These are phyloP conservation scores for Bursaphelenchus okinawaensis DNA, from an alignment of 2,888 invertebrate species.

Conservation along the genomic window DNA sequence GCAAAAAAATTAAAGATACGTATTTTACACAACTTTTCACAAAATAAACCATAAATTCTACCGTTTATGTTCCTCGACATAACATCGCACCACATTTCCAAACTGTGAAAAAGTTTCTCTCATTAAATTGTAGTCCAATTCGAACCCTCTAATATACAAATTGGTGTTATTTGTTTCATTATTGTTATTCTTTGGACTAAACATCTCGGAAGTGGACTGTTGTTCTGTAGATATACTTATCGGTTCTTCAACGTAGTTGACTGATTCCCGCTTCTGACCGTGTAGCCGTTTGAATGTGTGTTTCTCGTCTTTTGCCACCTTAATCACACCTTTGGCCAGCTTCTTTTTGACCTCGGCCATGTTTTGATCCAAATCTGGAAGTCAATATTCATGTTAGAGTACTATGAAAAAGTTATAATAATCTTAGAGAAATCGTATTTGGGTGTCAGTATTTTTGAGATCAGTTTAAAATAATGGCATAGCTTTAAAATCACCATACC, in stretches of 20 bases:
- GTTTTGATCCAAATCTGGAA: constrained; percentile 23
- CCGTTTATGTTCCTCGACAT: constrained; percentile 21
- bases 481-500: neutral
- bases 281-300: constrained; percentile 27
- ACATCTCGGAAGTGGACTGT: neutral
- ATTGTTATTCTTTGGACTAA: neutral
- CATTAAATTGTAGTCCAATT: constrained; percentile 14
- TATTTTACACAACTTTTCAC: neutral
- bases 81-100: constrained; percentile 17
- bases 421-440: too few relatives aligned
- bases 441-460: too few relatives aligned
- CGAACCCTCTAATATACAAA: constrained; percentile 18
- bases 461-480: neutral
- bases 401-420: too few relatives aligned
- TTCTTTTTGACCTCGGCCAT: constrained; percentile 33
- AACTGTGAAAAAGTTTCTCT: constrained; percentile 15
- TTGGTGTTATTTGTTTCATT: constrained; percentile 9
- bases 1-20: too few relatives aligned
- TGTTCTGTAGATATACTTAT: neutral
- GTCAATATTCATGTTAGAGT: too few relatives aligned
- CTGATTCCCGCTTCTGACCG: neutral
- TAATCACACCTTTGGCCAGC: constrained; percentile 32
- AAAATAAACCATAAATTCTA: too few relatives aligned
- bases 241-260: neutral
- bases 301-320: constrained; percentile 32